Base-by-base conservation (phyloP, 2,888 invertebrate genomes). In the Ditula angustiorana region DNA sequence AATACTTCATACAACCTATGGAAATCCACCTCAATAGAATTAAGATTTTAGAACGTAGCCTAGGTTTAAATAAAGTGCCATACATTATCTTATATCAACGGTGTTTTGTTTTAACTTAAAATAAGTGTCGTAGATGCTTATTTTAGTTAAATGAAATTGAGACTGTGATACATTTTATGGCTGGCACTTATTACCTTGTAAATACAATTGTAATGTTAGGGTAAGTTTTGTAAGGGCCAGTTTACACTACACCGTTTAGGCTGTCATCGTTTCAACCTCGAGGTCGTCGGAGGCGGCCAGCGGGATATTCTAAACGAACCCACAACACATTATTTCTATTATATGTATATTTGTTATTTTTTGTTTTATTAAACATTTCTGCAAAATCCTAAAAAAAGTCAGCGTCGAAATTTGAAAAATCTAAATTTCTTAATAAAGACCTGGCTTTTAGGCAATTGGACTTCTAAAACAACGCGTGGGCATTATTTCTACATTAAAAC, bases 1-100 rank as follows among this genome's bases (percentile, higher is more conserved):
- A 82, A 85, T 88, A 90, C 90, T 90, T 80, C 77, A 83, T 89
- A 90, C 90, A 90, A 90, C 90, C 90, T 70, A 79, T 73, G 75
- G 69, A 80, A 89, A 87, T 81, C 90, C 89, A 88, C 88, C 88
- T 88, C 88, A 88, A 77, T 55, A 57, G 30, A 50, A 26, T 50
- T 63, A 63, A 63, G 50, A 41, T 37, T 56, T 30, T 85, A 78
- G 71, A 21, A 30, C 21, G 50, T 46, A 64, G 24, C 5, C 2
- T 13, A 37, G 16, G 16, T 37, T 55, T 35, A 21, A n/a, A n/a
- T n/a, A n/a, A n/a, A 13, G 55, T 55, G 19, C 26, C 26, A 23
- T 7, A 37, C 24, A 19, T 7, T 28, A 41, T 19, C 46, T 7
- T 28, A 21, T 59, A 35, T 2, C 26, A 50, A 5, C n/a, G 5